Evolutionary conservation across 2,888 invertebrate genomes (phyloP), one percentile per base, ranked within the genome.

Genomic region (Gnatocerus cornutus): DNA sequence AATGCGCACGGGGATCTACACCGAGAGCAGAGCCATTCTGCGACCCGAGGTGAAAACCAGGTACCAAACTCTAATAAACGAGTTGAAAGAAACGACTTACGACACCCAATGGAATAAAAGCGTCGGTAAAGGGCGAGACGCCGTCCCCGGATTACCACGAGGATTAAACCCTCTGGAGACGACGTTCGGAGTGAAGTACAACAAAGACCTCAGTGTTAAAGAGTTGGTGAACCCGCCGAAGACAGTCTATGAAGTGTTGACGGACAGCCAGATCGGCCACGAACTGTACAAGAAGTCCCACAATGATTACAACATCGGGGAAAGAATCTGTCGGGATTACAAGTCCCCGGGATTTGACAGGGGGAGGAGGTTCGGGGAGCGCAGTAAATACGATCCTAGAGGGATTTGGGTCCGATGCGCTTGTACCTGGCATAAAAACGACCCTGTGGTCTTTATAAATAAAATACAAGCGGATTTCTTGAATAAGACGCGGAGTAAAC

Each of bases 391-490:
- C 16, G 88, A 88, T 76, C 85, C 85, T 65, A 81, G 87, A 71
- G 89, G 89, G 9, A 84, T 80, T 27, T 85, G 86, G 76, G 86
- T 85, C n/a, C 84, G 79, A 74, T 87, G 88, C 74, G 78, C 78
- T n/a, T 77, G 78, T 48, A 68, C 74, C 76, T 76, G 88, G 88
- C 65, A 85, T 76, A 71, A 80, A 14, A 82, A 80, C 37, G 78
- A 82, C 52, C 83, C 83, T 50, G 75, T 83, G 1, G 76, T 85
- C 21, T 64, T 85, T n/a, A 77, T 73, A 5, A 87, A 83, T 73
- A 82, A 83, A 37, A 83, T 86, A 71, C 85, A 87, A 76, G 82
- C 87, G 0, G 85, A 88, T 75, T 84, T 81, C 70, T 77, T 81
- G 64, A 82, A 86, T 13, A 73, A 75, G 39, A 82, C 78, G 0